Evolutionary conservation across 2,113 vertebrate genomes (phyloP).

Genomic region (Myocastor coypus): DNA sequence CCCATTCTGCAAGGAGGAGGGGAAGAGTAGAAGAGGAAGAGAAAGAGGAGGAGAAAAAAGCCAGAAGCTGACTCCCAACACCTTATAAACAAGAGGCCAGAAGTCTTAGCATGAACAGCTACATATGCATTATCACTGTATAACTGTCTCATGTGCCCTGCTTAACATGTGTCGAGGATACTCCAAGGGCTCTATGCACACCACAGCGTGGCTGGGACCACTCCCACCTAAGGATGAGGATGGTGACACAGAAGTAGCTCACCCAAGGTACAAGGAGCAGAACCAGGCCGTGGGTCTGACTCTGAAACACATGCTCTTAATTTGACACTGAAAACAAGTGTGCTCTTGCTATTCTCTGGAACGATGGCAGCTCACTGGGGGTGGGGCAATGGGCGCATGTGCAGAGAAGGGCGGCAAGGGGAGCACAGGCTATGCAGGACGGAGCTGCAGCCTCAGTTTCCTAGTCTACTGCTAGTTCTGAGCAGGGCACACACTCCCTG

Average conservation of each 20-base stretch:
- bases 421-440: not conserved
- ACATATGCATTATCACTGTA: not conserved
- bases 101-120: not conserved
- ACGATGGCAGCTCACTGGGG: conserved; percentile 12
- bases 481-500: not conserved
- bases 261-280: not conserved
- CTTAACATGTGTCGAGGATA: too few relatives aligned
- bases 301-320: not conserved
- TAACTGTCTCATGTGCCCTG: not conserved
- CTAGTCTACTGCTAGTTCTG: not conserved
- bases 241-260: not conserved
- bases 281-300: not conserved
- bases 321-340: not conserved
- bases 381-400: not conserved
- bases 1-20: not conserved
- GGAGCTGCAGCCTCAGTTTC: not conserved
- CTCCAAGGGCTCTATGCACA: not conserved
- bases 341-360: conserved; percentile 47
- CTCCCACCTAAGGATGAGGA: not conserved
- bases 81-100: not conserved
- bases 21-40: too few relatives aligned
- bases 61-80: not conserved
- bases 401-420: not conserved
- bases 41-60: not conserved
- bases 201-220: not conserved